Evolutionary conservation across 2,797 vertebrate genomes (phyloP).

Genomic region (Hippopotamyrus pictus): DNA sequence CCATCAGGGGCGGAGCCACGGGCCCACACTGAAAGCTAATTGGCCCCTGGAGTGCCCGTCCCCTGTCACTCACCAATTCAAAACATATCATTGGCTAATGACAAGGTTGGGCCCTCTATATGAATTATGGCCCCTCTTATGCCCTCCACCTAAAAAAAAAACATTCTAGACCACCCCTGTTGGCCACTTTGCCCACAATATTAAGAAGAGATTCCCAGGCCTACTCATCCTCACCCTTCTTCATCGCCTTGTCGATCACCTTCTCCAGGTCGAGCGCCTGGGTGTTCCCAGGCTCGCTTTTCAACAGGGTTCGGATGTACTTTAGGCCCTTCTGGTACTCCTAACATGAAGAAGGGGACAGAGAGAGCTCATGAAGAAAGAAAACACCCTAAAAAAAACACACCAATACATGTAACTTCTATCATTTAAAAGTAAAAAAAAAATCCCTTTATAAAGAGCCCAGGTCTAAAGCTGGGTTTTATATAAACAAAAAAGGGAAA

Average conservation of each 20-base stretch:
- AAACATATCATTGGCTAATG: neutral
- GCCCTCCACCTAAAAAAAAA: neutral
- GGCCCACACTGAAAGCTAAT: neutral
- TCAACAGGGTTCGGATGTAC: conserved; percentile 73
- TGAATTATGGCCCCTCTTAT: neutral
- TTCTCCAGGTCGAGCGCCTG: conserved; percentile 80
- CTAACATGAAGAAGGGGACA: conserved; percentile 41
- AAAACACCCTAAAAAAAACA: neutral
- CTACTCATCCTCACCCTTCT: conserved; percentile 66
- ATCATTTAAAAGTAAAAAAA: neutral
- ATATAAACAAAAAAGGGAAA: neutral
- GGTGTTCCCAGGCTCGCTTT: conserved; percentile 78
- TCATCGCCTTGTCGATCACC: conserved; percentile 78
- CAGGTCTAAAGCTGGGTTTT: neutral
- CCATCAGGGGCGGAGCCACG: neutral
- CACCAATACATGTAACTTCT: neutral
- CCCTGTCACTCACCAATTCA: neutral
- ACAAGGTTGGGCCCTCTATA: neutral
- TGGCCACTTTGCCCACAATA: neutral
- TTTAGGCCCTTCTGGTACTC: conserved; percentile 82
- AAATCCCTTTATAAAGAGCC: neutral
- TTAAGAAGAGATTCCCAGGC: neutral
- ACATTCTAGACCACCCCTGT: neutral
- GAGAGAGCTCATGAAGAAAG: neutral
- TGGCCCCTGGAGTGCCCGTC: neutral